Evolutionary conservation across 2,797 vertebrate species (phyloP), one percentile per base, ranked within the genome.

Genomic region (Calcarius lapponicus): DNA sequence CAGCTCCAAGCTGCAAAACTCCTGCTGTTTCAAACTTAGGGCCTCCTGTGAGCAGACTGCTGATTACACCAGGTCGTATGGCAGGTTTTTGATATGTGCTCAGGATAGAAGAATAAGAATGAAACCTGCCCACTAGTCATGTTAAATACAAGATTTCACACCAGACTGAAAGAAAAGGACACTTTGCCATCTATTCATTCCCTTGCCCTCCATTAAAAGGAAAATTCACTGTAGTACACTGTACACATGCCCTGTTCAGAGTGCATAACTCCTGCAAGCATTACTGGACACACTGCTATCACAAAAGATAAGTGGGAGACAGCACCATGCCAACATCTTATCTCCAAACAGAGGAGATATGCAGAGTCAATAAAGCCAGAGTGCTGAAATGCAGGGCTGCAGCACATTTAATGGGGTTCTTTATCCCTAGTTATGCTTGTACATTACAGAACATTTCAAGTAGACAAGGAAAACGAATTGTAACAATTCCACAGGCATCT

Each of bases 11-110:
- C 80, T 66, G 78, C 91, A 82, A n/a, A 90, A 67, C 78, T 94
- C 92, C 92, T 42, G 66, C 85, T 83, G 85, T 93, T 96, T 86
- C 91, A 91, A 88, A 88, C 54, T 18, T 32, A 1, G 18, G 65
- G 72, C 79, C 83, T 94, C 91, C 87, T 88, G 94, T 62, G 91
- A 94, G 90, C 66, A 94, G 89, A 90, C 92, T 94, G 85, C 72
- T 87, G 87, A 88, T 93, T 88, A 88, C 62, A 81, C 73, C 90
- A 84, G 90, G 93, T 74, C 82, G 47, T 32, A 60, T 4, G 31
- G 87, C 80, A 90, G 76, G 70, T 86, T 94, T 96, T 74, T 36
- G 56, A 16, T 54, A 76, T 1, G 1, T 20, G 31, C 67, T 54
- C 17, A 73, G 53, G 60, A 54, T 61, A 89, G 43, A 53, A 89